Evolutionary conservation across 2,888 invertebrate species (phyloP).

Genomic region (Athalia cordata): DNA sequence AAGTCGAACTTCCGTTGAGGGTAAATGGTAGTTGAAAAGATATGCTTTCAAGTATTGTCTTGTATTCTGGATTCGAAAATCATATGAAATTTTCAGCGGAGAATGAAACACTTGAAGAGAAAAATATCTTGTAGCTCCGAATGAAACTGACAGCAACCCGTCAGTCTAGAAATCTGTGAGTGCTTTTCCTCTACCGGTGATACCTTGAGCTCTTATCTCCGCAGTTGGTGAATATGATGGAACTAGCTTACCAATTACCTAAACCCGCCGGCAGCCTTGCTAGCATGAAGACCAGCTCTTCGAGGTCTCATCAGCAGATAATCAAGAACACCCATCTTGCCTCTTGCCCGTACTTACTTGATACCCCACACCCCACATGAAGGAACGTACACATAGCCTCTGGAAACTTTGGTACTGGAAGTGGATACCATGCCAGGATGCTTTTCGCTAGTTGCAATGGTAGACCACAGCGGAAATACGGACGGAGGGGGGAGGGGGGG

Average conservation of each 20-base stretch:
- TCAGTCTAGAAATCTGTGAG: not conserved
- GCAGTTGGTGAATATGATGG: slow-evolving; percentile 31
- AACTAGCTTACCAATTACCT: slow-evolving; percentile 31
- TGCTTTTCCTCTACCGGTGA: not conserved
- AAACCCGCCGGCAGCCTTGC: slow-evolving; percentile 7
- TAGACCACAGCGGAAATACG: not conserved
- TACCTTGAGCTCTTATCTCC: slow-evolving; percentile 8
- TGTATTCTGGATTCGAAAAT: not conserved
- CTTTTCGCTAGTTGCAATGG: not conserved
- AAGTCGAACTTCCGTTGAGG: not conserved
- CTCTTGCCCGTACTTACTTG: slow-evolving; percentile 6
- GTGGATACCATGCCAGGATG: not conserved
- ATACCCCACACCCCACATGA: not conserved
- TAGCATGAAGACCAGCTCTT: slow-evolving; percentile 13
- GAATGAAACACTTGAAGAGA: not conserved
- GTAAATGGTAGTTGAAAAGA: not conserved
- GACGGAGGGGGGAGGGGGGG: no score
- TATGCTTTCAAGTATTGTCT: not conserved
- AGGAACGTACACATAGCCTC: not conserved
- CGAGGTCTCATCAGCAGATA: slow-evolving; percentile 53
- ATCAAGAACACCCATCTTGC: slow-evolving; percentile 47
- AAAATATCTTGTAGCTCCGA: not conserved
- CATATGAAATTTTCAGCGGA: not conserved
- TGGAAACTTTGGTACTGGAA: not conserved
- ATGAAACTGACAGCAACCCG: not conserved